These are phyloP conservation scores for Cebidichthys violaceus DNA, from an alignment of 2,113 vertebrate genomes.

Conservation along the genomic window DNA sequence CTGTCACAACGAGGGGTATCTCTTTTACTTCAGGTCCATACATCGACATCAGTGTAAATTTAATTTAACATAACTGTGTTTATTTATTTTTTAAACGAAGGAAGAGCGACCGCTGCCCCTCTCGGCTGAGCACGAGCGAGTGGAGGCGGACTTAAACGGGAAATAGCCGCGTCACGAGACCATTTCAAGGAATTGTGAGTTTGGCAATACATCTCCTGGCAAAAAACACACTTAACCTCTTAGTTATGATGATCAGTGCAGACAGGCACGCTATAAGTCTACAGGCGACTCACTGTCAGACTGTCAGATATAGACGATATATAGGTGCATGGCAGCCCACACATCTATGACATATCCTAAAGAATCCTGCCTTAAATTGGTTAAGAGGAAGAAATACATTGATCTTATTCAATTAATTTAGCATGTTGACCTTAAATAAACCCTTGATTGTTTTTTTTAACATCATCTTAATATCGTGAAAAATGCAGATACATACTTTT, in stretches of 20 bases:
- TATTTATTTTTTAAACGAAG: not conserved
- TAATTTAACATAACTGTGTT: not conserved
- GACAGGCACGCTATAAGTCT: not conserved
- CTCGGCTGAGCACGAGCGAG: accelerated
- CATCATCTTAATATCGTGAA: too few relatives aligned
- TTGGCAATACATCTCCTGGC: not conserved
- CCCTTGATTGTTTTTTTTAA: not conserved
- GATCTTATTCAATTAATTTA: not conserved
- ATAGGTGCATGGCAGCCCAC: too few relatives aligned
- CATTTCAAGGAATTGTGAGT: slow-evolving; percentile 42
- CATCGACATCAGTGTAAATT: not conserved
- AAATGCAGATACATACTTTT: not conserved
- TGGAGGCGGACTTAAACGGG: slow-evolving; percentile 60
- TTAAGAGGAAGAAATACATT: not conserved
- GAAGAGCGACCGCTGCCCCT: not conserved
- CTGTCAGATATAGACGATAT: too few relatives aligned
- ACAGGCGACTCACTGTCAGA: not conserved
- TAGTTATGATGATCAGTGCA: not conserved
- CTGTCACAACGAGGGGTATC: too few relatives aligned
- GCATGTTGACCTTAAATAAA: not conserved
- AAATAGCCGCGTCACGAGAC: slow-evolving; percentile 55
- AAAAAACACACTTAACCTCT: not conserved
- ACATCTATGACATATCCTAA: not conserved
- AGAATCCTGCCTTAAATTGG: too few relatives aligned
- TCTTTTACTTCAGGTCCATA: not conserved